Evolutionary conservation across 1,140 invertebrate genomes (phyloP), one percentile per base, ranked within the genome.

Genomic region (Homalodisca vitripennis): DNA sequence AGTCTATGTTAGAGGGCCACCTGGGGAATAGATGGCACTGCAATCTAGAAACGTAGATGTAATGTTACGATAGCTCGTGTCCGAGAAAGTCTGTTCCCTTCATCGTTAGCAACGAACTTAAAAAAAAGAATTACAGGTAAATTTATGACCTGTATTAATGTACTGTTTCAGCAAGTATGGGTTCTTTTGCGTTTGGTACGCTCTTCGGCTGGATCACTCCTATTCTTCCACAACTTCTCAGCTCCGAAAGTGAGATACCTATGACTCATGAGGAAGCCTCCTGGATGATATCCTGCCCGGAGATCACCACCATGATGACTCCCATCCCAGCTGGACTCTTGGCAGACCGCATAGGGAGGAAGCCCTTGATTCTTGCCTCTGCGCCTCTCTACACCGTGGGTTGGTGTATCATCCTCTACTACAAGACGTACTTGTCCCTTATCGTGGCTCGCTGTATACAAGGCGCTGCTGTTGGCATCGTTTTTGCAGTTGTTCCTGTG

Each of bases 261-360:
- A 81, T 87, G 67, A 82, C 84, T 0, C 57, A 79, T 1, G 82
- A 84, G 31, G 81, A 89, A 77, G 85, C 83, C 41, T 70, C 72
- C 13, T 69, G 66, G 66, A 67, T 73, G 65, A 66, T 70, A 41
- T 57, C 69, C 1, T 2, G 68, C 6, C 32, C 62, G 3, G 68
- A 68, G 20, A 2, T 76, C 6, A 74, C 74, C 10, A 72, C 73
- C 34, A 31, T 76, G 31, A 10, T 75, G 24, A 74, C 71, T 30
- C 74, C 75, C 2, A 69, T 76, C 20, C 75, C 75, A n/a, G 55
- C 63, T 20, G 74, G 74, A 14, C 34, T 73, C 31, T 2, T 90
- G 2, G 87, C 92, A 0, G 89, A 95, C 75, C 85, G 83, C 71
- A 77, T 91, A 29, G 94, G 95, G 0, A 80, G 94, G 22, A 90